These are phyloP conservation scores for Anabacerthia variegaticeps DNA, from an alignment of 2,797 vertebrate genomes.

Conservation along the genomic window DNA sequence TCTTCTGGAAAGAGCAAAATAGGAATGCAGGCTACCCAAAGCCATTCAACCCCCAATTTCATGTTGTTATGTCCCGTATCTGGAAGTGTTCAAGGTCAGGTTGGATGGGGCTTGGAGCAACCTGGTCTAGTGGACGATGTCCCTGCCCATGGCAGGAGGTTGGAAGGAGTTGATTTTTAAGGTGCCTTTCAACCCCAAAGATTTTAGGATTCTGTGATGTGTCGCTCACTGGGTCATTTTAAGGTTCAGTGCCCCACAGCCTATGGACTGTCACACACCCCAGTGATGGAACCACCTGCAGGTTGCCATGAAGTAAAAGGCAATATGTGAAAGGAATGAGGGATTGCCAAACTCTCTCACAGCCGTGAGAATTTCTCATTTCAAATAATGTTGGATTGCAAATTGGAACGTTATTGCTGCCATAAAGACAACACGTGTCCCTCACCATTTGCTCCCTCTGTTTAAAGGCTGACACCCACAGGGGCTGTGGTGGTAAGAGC, in stretches of 20 bases:
- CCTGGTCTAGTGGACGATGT: neutral
- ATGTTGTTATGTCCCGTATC: neutral
- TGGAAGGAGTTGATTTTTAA: neutral
- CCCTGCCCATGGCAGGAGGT: neutral
- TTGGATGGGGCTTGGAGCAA: accelerated
- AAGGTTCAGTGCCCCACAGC: neutral
- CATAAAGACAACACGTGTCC: neutral
- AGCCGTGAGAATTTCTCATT: neutral
- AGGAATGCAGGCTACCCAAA: too few species aligned
- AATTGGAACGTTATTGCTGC: neutral
- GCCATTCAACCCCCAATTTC: too few species aligned
- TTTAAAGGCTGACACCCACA: neutral
- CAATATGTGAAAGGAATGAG: neutral
- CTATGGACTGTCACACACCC: accelerated
- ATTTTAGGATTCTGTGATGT: accelerated
- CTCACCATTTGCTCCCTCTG: neutral
- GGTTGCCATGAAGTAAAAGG: neutral
- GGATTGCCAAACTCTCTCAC: neutral
- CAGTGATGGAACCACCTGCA: accelerated
- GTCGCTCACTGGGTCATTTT: accelerated
- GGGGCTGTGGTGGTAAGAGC: neutral
- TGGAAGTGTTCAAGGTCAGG: neutral
- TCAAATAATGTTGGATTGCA: neutral
- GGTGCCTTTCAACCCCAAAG: neutral
- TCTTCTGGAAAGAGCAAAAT: too few species aligned